phyloP scores from a whole-genome alignment of 2,888 invertebrate genomes.

The Pharmacophagus antenor region DNA sequence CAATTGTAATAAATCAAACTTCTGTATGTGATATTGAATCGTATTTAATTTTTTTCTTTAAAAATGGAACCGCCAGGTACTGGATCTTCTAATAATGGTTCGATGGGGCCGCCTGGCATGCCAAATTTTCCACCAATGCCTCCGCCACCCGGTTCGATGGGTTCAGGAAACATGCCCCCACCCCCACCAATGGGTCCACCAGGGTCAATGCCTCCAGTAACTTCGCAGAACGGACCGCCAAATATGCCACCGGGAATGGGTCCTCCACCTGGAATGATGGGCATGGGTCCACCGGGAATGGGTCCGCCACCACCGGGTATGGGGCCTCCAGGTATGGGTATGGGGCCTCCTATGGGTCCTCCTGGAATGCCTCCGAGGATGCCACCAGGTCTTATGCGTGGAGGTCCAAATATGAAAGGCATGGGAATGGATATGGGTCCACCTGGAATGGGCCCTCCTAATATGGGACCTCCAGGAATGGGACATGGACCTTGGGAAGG shows the following conservation, averaged over 20 bases:
- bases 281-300: conserved; percentile 48
- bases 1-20: no score
- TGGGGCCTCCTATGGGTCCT: conserved; percentile 54
- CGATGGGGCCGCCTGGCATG: conserved; percentile 50
- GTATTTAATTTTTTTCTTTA: background rate
- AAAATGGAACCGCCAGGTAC: conserved; percentile 70
- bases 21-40: background rate
- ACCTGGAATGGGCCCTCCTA: conserved; percentile 68
- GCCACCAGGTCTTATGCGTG: conserved; percentile 64
- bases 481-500: conserved; percentile 58
- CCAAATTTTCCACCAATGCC: conserved; percentile 45
- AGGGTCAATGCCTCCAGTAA: conserved; percentile 53
- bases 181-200: conserved; percentile 48
- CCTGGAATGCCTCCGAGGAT: conserved; percentile 63
- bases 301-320: conserved; percentile 51
- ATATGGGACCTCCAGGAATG: conserved; percentile 62
- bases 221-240: conserved; percentile 45
- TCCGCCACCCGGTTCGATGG: conserved; percentile 44
- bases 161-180: conserved; percentile 42
- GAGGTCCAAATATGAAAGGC: conserved; percentile 55
- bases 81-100: conserved; percentile 53
- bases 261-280: conserved; percentile 45
- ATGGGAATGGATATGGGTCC: conserved; percentile 69
- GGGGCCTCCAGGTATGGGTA: conserved; percentile 54
- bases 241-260: conserved; percentile 44